Base-by-base conservation (phyloP, 2,888 invertebrate species). In the Melangyna quadrimaculata region DNA sequence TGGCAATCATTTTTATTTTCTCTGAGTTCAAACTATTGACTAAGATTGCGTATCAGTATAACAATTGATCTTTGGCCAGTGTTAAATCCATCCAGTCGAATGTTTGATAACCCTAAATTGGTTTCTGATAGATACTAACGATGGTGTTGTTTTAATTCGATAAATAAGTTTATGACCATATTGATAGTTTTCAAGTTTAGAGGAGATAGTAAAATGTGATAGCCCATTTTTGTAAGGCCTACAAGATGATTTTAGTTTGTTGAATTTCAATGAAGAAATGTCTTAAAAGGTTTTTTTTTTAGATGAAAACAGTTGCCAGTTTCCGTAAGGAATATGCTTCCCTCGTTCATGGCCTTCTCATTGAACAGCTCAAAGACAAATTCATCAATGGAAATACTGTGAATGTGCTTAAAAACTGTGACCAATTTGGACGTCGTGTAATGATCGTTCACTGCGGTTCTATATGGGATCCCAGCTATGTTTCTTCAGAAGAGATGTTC, bases 291-390 rank as follows among this genome's bases (percentile, higher is more conserved):
- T 4, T 22, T 3, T 59, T 19, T n/a, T 63, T 63, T 40, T n/a
- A 96, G 95, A 95, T 97, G 95, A 95, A 95, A 90, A 94, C 96
- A 79, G 93, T 95, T 67, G 96, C 96, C 2, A 94, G 94, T 83
- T 97, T 97, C 91, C 96, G 95, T 89, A 94, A 94, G 59, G 96
- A 96, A 87, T 93, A 97, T 89, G 94, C 94, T 1, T 90, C 93
- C 0, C 91, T 96, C 0, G 90, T 97, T 48, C 94, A 94, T 65
- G 94, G 95, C 43, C 91, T 97, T 71, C 90, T 95, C 89, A 95
- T 96, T 0, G 93, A 93, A 22, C 94, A 95, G 61, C 95, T 96
- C 89, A 94, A 94, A 89, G 93, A 93, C 0, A 94, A 95, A 8
- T 94, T 97, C 89, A 91, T 94, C n/a, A 94, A 96, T 27, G 94